Percentiles rank a stretch among this genome's conserved stretches.
These are phyloP conservation scores for Siniperca knerii DNA, from an alignment of 2,113 vertebrate species.

Conservation along the genomic window DNA sequence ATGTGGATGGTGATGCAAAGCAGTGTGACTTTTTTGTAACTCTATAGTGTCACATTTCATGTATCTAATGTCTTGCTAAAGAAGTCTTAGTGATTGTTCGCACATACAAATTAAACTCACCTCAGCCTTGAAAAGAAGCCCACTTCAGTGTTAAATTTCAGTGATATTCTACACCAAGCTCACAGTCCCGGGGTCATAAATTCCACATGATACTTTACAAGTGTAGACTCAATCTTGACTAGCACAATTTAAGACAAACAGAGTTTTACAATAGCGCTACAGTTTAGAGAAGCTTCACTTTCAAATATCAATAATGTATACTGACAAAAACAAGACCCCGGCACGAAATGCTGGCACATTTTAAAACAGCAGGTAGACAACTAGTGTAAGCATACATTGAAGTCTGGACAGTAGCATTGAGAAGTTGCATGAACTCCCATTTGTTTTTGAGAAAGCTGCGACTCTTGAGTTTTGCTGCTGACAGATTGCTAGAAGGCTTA, in stretches of 20 bases:
- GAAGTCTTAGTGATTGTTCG: not conserved
- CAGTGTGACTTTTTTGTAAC: not conserved
- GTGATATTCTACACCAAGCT: not conserved
- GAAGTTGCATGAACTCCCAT: slow-evolving; percentile 11
- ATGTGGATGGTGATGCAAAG: not conserved
- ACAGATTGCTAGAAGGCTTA: slow-evolving; percentile 6
- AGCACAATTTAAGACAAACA: not conserved
- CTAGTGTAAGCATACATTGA: slow-evolving; percentile 28
- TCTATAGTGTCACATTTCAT: not conserved
- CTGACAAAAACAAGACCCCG: slow-evolving; percentile 39
- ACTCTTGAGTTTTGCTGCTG: slow-evolving; percentile 3
- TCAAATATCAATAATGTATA: slow-evolving; percentile 45
- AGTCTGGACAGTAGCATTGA: slow-evolving; percentile 27
- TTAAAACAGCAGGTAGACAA: slow-evolving; percentile 28
- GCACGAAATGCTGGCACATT: slow-evolving; percentile 31
- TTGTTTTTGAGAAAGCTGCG: slow-evolving; percentile 15
- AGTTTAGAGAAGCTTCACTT: slow-evolving; percentile 46
- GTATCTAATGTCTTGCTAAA: not conserved
- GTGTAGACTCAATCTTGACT: not conserved
- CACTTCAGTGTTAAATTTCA: slow-evolving; percentile 1
- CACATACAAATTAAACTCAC: not conserved
- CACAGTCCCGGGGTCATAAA: slow-evolving; percentile 1
- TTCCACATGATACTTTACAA: slow-evolving; percentile 22
- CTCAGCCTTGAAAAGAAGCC: not conserved
- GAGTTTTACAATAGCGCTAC: slow-evolving; percentile 1